Evolutionary conservation across 2,888 invertebrate species (phyloP), one percentile per base, ranked within the genome.

Genomic region (Autographa pulchrina): DNA sequence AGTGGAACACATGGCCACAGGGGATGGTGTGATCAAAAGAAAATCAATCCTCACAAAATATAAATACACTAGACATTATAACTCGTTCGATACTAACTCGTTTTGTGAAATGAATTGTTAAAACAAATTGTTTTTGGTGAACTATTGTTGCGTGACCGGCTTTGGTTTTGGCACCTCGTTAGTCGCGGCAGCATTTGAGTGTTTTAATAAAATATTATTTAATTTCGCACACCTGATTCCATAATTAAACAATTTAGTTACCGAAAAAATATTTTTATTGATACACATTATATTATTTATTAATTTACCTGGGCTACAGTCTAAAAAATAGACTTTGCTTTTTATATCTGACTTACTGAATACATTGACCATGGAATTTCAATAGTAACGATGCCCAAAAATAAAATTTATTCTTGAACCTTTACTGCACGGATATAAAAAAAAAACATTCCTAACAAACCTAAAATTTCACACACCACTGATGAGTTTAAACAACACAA

Each of bases 71-170:
- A 1, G 41, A 1, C 11, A 14, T 18, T 38, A 32, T 18, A 20
- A 18, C 16, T 43, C n/a, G 41, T 25, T 43, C 54, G 43, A 56
- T 43, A 58, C 56, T 31, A 41, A 58, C 68, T 70, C 38, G 54
- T 68, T 70, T 20, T 32, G 32, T 68, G 38, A 72, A 80, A 80
- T 68, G 48, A 75, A 75, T 80, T 70, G 73, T 76, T 80, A 60
- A 62, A 16, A 32, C 62, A 67, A 80, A 73, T 73, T 73, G 65
- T 70, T 76, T 80, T 76, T 20, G 13, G 54, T 2, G 25, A 70
- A 70, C 73, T 72, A 69, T 70, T 76, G 64, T 63, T 54, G 62
- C 61, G 52, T 67, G 65, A 4, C 38, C 48, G 32, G 9, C 11
- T 32, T 65, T 64, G 38, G 59, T 54, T 79, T 69, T 65, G 60